Evolutionary conservation across 2,113 vertebrate species (phyloP), one percentile per base, ranked within the genome.

Genomic region (Cyprinodon tularosa): DNA sequence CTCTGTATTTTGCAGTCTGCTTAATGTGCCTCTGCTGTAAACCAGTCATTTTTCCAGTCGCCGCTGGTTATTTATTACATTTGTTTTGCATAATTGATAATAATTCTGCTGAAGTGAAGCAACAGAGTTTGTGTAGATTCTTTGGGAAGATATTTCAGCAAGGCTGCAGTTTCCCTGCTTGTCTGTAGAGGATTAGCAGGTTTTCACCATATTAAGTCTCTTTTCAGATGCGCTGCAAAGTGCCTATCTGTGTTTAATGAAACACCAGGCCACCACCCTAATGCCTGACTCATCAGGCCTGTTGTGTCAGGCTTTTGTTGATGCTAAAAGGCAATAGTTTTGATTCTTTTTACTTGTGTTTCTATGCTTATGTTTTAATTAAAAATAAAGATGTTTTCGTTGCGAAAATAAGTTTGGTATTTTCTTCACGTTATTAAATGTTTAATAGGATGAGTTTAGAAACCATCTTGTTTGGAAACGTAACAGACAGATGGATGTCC

Each of bases 281-380:
- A 74, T 12, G 39, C 76, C 14, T 89, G 85, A 87, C 62, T 87
- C 75, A 76, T 63, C 50, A 0, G 74, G 71, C 90, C 70, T 90
- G 90, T 80, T 86, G 37, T n/a, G 74, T 92, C 88, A 82, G 48
- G 84, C 71, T 87, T 78, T 42, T 66, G 59, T 74, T 61, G 47
- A 70, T 1, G 73, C 80, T 86, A 15, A 50, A 29, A 68, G 63
- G 83, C 80, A 53, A 17, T 57, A 50, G 20, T 60, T 37, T 87
- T 76, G 38, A 40, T 12, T 38, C 44, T 36, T 59, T 8, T n/a
- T 39, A 12, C 42, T 47, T 7, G 48, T 47, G 59, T 59, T 53
- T 62, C 2, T 65, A 20, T 63, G 38, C 48, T 66, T 40, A 8
- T 78, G n/a, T 29, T 65, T 76, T 10, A 40, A 40, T 12, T 11